A percentile compares a stretch with the other conserved stretches of the same genome.
Evolutionary conservation across 1,140 invertebrate species (phyloP).

Genomic region (Lerema accius): DNA sequence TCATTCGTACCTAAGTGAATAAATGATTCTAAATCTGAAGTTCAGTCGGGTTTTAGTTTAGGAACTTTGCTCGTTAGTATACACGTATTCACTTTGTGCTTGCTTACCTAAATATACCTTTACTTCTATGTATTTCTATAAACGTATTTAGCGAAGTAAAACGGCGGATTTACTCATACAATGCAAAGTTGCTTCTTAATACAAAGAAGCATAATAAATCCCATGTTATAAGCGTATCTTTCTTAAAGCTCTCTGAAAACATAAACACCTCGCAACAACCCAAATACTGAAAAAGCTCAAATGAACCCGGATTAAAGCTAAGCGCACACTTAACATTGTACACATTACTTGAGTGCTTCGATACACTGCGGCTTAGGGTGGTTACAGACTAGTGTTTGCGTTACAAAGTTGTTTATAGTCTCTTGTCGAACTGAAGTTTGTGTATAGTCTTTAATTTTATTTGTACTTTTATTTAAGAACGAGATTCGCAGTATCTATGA

Average conservation of each 20-base stretch:
- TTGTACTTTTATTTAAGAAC: background rate
- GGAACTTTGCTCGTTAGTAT: too few species aligned
- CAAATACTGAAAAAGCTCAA: slow-evolving; percentile 15
- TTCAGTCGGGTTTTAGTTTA: too few species aligned
- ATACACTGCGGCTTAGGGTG: slow-evolving; percentile 11
- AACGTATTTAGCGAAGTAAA: too few species aligned
- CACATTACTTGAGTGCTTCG: slow-evolving; percentile 17
- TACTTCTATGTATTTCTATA: too few species aligned
- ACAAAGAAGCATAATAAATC: background rate
- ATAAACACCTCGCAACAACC: background rate
- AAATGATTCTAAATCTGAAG: too few species aligned
- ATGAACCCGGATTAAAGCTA: slow-evolving; percentile 19
- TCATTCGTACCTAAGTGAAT: too few species aligned
- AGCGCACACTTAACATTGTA: slow-evolving; percentile 23
- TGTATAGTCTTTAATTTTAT: background rate
- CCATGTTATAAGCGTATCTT: background rate
- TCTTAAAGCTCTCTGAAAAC: background rate
- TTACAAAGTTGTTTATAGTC: slow-evolving; percentile 33
- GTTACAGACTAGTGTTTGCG: slow-evolving; percentile 5
- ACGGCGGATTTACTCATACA: too few species aligned
- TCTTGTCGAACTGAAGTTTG: slow-evolving; percentile 1
- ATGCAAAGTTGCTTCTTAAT: background rate
- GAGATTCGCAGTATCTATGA: too few species aligned
- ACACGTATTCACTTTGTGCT: too few species aligned
- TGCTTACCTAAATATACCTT: too few species aligned